Evolutionary conservation across 2,888 invertebrate species (phyloP).

Genomic region (Drosophila villosipedis): DNA sequence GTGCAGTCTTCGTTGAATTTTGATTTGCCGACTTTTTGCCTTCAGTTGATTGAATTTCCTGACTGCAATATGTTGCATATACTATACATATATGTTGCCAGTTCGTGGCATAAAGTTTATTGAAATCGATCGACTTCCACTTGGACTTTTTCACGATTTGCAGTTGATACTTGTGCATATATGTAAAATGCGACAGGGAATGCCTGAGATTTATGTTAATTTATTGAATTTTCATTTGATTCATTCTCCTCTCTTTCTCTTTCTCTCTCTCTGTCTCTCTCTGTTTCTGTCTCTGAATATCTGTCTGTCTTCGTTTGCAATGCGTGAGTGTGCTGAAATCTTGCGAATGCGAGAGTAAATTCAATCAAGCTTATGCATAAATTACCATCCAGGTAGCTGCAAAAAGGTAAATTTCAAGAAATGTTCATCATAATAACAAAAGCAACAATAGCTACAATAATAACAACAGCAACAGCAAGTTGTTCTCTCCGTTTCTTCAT

Average conservation of each 20-base stretch:
- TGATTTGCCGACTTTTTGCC: slow-evolving; percentile 8
- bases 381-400: slow-evolving; percentile 52
- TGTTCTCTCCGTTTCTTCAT: slow-evolving; percentile 33
- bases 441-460: slow-evolving; percentile 33
- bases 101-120: slow-evolving; percentile 63
- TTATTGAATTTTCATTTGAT: slow-evolving; percentile 76
- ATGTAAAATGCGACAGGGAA: slow-evolving; percentile 48
- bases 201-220: slow-evolving; percentile 75
- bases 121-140: slow-evolving; percentile 68
- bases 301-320: neutral
- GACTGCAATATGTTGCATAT: slow-evolving; percentile 45
- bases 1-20: neutral
- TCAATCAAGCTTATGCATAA: slow-evolving; percentile 77
- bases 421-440: slow-evolving; percentile 53
- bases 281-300: too few relatives aligned
- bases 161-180: slow-evolving; percentile 58
- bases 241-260: slow-evolving; percentile 16
- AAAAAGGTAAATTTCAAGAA: slow-evolving; percentile 34
- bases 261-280: neutral
- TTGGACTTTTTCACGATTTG: slow-evolving; percentile 14
- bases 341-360: slow-evolving; percentile 54
- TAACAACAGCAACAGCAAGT: slow-evolving; percentile 29
- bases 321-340: slow-evolving; percentile 47
- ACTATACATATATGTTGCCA: slow-evolving; percentile 54
- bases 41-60: slow-evolving; percentile 68